These are phyloP conservation scores for Rhabdophis nuchalis DNA, from an alignment of 2,797 vertebrate species.

Conservation along the genomic window DNA sequence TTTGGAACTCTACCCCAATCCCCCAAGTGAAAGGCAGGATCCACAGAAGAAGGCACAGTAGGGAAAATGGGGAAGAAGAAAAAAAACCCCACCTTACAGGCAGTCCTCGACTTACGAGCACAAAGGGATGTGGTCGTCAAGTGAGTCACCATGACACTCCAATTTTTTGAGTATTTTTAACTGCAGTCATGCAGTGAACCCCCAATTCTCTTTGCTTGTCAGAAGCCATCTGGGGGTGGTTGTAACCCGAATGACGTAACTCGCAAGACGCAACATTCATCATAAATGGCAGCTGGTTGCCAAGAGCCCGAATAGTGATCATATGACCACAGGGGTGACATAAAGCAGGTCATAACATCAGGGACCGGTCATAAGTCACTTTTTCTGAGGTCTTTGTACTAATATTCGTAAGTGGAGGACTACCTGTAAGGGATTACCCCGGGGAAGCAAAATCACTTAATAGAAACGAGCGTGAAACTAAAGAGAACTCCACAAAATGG, in stretches of 20 bases:
- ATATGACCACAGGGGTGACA: neutral
- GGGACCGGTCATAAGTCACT: neutral
- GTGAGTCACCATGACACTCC: neutral
- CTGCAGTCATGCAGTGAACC: neutral
- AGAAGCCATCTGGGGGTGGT: neutral
- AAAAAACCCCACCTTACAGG: neutral
- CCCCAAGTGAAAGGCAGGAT: neutral
- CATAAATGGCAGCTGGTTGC: neutral
- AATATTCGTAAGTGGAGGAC: neutral
- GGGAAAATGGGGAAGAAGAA: too few species aligned
- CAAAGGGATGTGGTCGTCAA: neutral
- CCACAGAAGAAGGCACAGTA: neutral
- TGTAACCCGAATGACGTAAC: neutral
- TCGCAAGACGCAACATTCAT: neutral
- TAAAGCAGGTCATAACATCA: neutral
- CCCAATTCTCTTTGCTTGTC: neutral
- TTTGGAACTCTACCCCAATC: neutral
- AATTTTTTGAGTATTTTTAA: neutral
- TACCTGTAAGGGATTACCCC: conserved; percentile 20
- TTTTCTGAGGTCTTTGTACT: neutral
- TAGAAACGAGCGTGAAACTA: neutral
- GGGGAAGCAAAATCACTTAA: neutral
- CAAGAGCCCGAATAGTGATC: neutral
- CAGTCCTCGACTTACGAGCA: neutral
- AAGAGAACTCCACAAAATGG: neutral